Conservation (phyloP, 2,113 vertebrate genomes). For the Xyliphius kryptos region DNA sequence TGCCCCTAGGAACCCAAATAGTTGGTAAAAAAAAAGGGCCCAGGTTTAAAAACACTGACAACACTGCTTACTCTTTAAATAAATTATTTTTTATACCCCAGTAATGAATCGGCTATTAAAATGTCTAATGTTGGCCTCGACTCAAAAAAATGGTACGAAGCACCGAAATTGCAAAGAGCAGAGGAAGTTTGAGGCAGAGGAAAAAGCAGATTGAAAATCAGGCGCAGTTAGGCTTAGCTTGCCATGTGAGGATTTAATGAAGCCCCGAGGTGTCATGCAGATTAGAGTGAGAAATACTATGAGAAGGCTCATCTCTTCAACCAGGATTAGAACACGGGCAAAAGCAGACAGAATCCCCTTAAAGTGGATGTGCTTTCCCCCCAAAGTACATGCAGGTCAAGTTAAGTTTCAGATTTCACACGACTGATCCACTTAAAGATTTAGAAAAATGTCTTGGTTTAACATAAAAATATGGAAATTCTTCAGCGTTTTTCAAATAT, state of each 20-base stretch:
- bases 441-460: neutral
- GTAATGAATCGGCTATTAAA: neutral
- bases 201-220: slow-evolving; percentile 8
- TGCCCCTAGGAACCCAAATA: no score
- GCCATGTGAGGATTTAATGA: slow-evolving; percentile 34
- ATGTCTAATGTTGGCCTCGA: neutral
- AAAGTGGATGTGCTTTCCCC: slow-evolving; percentile 4
- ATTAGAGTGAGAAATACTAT: slow-evolving; percentile 26
- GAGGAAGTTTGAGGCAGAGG: slow-evolving; percentile 4
- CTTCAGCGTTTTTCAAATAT: no score
- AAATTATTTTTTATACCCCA: no score
- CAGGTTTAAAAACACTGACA: no score
- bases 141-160: slow-evolving; percentile 2
- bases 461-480: neutral
- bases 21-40: no score
- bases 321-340: slow-evolving; percentile 28
- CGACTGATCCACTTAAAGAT: slow-evolving; percentile 14
- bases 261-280: slow-evolving; percentile 30
- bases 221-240: slow-evolving; percentile 4
- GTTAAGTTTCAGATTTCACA: slow-evolving; percentile 16
- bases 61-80: no score
- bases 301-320: slow-evolving; percentile 33
- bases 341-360: slow-evolving; percentile 34
- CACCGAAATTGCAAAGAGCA: neutral
- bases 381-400: slow-evolving; percentile 12